Evolutionary conservation across 1,140 invertebrate species (phyloP), one percentile per base, ranked within the genome.

Genomic region (Phocides pigmalion): DNA sequence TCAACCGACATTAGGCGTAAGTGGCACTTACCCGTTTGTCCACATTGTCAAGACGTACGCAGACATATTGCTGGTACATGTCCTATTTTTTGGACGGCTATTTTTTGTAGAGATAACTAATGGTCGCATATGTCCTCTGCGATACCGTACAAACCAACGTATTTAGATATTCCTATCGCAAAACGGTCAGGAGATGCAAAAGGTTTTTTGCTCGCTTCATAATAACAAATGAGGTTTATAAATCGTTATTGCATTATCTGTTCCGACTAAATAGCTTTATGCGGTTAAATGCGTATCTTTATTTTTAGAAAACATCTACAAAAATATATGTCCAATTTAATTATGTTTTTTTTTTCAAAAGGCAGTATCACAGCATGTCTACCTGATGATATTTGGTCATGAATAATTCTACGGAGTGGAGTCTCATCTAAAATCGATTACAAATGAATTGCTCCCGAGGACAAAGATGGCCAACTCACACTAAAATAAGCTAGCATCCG

Each of bases 21-120:
- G 14, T 41, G 37, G 12, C 37, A 41, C 37, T 41, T 41, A 41
- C 37, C 4, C 37, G 37, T 41, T 15, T 41, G 37, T 41, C 37
- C 37, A 41, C 37, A 41, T 41, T 41, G 37, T 41, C 37, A 41
- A 41, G 37, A 14, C 37, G 37, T 41, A 41, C 15, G 15, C 37
- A 41, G 37, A 41, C 15, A 41, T 41, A 41, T 41, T 41, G 37
- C 37, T 11, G 15, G 15, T 41, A 41, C 37, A 39, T 39, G 35
- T 39, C 35, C 35, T 39, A 39, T 39, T 39, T 39, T 14, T 11
- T 41, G 37, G 37, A 41, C 37, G 12, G 14, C 15, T 16, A 41
- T 41, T 41, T 41, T 41, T 41, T 41, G 28, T 41, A 4, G 3
- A 16, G 37, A 41, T 41, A 41, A 41, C 37, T 14, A 41, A 41